These are phyloP conservation scores for Enteromius mattozi DNA, from an alignment of 2,797 vertebrate genomes.

Conservation along the genomic window DNA sequence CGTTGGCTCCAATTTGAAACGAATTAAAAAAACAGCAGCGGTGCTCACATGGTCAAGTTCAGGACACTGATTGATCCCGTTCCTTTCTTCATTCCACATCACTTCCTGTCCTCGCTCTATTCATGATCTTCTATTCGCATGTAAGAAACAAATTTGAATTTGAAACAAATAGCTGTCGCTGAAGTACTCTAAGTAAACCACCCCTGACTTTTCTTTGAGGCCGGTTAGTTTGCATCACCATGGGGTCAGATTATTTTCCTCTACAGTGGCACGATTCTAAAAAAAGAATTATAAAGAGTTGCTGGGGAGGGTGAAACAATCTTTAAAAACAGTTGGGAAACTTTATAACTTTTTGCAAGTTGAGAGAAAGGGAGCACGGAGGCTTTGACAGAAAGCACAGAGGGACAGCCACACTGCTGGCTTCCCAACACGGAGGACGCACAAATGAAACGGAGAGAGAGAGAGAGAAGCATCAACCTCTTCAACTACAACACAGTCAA, in stretches of 20 bases:
- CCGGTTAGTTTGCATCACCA: slow-evolving; percentile 9
- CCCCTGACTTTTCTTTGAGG: slow-evolving; percentile 24
- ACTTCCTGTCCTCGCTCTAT: background rate
- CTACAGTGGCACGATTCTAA: slow-evolving; percentile 27
- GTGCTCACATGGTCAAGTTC: background rate
- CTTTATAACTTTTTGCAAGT: slow-evolving; percentile 42
- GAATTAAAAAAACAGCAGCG: background rate
- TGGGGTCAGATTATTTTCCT: slow-evolving; percentile 27
- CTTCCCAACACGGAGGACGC: slow-evolving; percentile 47
- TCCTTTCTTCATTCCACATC: background rate
- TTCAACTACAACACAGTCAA: slow-evolving; percentile 33
- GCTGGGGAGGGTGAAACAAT: slow-evolving; percentile 30
- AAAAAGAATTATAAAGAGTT: slow-evolving; percentile 21
- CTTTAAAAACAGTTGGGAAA: slow-evolving; percentile 36
- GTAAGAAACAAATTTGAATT: too few species aligned
- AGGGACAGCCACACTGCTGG: slow-evolving; percentile 74
- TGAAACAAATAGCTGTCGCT: slow-evolving; percentile 1
- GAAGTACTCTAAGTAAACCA: background rate
- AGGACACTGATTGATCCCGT: background rate
- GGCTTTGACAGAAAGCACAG: slow-evolving; percentile 79
- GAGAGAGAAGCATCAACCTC: slow-evolving; percentile 29
- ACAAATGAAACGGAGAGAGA: slow-evolving; percentile 43
- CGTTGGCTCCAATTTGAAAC: background rate
- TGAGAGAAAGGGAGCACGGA: slow-evolving; percentile 39
- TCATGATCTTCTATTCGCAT: background rate